Conservation (phyloP, 2,888 invertebrate species). For the Scaptodrosophila latifasciaeformis region DNA sequence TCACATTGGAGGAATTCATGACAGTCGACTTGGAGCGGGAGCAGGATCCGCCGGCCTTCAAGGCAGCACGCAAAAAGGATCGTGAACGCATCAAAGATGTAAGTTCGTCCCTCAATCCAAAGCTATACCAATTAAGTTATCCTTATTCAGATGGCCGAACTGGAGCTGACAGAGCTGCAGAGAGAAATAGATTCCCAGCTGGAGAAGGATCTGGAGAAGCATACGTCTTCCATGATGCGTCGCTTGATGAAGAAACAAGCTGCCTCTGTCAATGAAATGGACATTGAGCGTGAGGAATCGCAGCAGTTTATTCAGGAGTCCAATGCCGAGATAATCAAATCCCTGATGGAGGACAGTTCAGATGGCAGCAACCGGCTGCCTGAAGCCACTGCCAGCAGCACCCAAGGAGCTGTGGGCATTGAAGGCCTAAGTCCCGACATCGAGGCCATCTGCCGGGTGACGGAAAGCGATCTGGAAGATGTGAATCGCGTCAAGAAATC, state of each 20-base stretch:
- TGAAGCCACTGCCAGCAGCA: conserved; percentile 26
- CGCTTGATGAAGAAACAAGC: conserved; percentile 17
- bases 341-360: conserved; percentile 70
- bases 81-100: conserved; percentile 89
- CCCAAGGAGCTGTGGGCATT: conserved; percentile 43
- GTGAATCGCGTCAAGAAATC: conserved; percentile 72
- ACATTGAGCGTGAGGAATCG: conserved; percentile 73
- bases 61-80: conserved; percentile 91
- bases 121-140: too few relatives aligned
- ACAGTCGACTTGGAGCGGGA: conserved; percentile 96
- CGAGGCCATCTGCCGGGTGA: conserved; percentile 85
- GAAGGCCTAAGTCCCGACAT: conserved; percentile 81
- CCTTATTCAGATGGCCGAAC: conserved; percentile 76
- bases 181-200: conserved; percentile 89
- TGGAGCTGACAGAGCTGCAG: conserved; percentile 86
- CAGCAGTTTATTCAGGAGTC: conserved; percentile 76
- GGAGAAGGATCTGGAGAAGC: conserved; percentile 79
- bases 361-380: conserved; percentile 31
- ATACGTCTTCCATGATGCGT: conserved; percentile 61
- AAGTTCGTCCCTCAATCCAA: too few relatives aligned
- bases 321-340: conserved; percentile 75
- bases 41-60: conserved; percentile 95
- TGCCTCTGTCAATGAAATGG: conserved; percentile 41
- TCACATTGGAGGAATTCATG: conserved; percentile 98
- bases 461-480: conserved; percentile 74